Evolutionary conservation across 2,113 vertebrate species (phyloP).

Genomic region (Ancistrus triradiatus): DNA sequence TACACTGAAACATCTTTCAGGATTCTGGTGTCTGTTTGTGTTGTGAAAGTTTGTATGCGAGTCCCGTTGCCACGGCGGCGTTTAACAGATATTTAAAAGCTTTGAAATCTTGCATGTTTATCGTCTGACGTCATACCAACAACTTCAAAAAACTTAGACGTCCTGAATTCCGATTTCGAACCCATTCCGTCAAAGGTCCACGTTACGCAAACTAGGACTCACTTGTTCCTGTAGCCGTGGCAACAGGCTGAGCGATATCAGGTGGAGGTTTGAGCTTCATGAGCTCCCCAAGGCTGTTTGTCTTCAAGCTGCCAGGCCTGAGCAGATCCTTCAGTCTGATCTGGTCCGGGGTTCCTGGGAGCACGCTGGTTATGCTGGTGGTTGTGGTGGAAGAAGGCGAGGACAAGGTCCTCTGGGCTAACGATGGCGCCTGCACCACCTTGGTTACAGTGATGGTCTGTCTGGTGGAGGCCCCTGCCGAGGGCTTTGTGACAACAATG

Average conservation of each 20-base stretch:
- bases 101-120: too few species aligned
- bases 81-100: too few species aligned
- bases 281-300: slow-evolving; percentile 92
- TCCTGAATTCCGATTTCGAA: too few species aligned
- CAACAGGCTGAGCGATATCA: slow-evolving; percentile 90
- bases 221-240: slow-evolving; percentile 87
- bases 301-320: slow-evolving; percentile 76
- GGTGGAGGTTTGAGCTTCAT: slow-evolving; percentile 97
- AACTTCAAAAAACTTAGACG: too few species aligned
- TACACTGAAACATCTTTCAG: too few species aligned
- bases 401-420: slow-evolving; percentile 60
- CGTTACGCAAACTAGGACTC: slow-evolving; percentile 61
- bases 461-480: slow-evolving; percentile 78
- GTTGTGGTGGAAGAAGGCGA: slow-evolving; percentile 66
- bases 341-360: neutral
- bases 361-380: slow-evolving; percentile 30
- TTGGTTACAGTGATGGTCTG: slow-evolving; percentile 95
- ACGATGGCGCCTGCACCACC: slow-evolving; percentile 82
- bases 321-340: slow-evolving; percentile 71
- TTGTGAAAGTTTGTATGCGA: too few species aligned
- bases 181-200: too few species aligned
- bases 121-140: too few species aligned
- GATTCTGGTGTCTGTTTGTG: too few species aligned
- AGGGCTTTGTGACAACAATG: slow-evolving; percentile 86
- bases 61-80: too few species aligned